phyloP scores from a whole-genome alignment of 2,797 vertebrate genomes.

The Danio kyathit region DNA sequence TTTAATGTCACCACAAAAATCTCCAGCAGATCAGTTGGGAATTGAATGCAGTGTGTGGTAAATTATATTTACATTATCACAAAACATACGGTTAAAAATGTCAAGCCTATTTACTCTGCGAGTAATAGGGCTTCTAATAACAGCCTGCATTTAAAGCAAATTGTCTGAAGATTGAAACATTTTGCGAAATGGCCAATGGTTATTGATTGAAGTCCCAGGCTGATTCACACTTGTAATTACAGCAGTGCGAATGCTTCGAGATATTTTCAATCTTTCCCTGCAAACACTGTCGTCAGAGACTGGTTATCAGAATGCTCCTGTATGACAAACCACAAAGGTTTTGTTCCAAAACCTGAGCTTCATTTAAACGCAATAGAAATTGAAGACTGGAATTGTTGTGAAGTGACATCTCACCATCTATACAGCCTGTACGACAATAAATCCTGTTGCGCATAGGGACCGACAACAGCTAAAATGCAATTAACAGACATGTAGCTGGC shows the following conservation, averaged over 20 bases:
- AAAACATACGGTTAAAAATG: constrained; percentile 42
- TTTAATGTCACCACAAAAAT: constrained; percentile 42
- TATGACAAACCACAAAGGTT: constrained; percentile 2
- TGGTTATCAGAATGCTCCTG: constrained; percentile 29
- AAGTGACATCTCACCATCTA: not conserved
- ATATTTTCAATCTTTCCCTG: constrained; percentile 56
- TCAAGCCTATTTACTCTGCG: constrained; percentile 46
- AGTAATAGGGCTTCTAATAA: constrained; percentile 38
- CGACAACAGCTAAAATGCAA: constrained; percentile 7
- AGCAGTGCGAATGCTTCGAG: constrained; percentile 38
- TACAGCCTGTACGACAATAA: not conserved
- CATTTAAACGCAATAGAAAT: not conserved
- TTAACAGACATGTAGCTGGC: not conserved
- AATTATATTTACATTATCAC: constrained; percentile 49
- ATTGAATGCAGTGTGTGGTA: constrained; percentile 31
- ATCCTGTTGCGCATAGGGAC: not conserved
- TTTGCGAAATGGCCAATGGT: constrained; percentile 57
- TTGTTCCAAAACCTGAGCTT: constrained; percentile 12
- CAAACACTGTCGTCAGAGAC: constrained; percentile 45
- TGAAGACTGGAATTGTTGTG: not conserved
- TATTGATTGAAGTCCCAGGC: constrained; percentile 59
- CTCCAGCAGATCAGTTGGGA: constrained; percentile 21
- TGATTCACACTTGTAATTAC: constrained; percentile 59
- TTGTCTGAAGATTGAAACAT: constrained; percentile 53
- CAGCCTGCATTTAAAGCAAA: constrained; percentile 50